Evolutionary conservation across 2,113 vertebrate species (phyloP), one percentile per base, ranked within the genome.

Genomic region (Menura novaehollandiae): DNA sequence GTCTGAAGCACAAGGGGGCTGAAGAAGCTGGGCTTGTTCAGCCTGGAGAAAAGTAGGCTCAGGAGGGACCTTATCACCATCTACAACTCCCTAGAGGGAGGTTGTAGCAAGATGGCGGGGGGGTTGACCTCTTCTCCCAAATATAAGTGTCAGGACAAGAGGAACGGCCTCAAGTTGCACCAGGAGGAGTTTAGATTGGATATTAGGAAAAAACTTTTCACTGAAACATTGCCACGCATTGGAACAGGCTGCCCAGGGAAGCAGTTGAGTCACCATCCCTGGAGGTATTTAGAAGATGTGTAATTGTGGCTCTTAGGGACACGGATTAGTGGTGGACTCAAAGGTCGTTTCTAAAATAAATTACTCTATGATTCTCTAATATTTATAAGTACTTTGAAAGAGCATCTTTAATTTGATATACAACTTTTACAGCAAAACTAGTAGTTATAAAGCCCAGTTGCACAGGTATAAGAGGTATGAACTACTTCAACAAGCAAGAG

Each of bases 61-160:
- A 27, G n/a, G 16, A 58, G 44, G 26, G 21, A 79, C 12, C 30
- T 35, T 16, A 53, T 1, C 21, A 30, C 23, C 21, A 24, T 18
- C 22, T 24, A 33, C 15, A 63, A n/a, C 11, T 52, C 44, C 17
- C 4, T 6, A 39, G 27, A 56, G 5, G 6, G 19, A 59, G 37
- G 7, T 0, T 53, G 30, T 5, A 41, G 37, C 30, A 79, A 59
- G 20, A 17, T 27, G 21, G 12, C n/a, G n/a, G n/a, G 13, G 39
- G 7, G 4, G 10, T 13, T 0, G 0, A 24, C 4, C 10, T 46
- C 39, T 47, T 66, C 44, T 53, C 26, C 7, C 6, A 4, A 27
- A n/a, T 32, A 3, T 7, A 46, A 52, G n/a, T 0, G 0, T 35
- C 11, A 52, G 44, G 24, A 32, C 14, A 79, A 53, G 46, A 85